Conservation (phyloP, 2,797 vertebrate genomes). For the Tamandua tetradactyla region DNA sequence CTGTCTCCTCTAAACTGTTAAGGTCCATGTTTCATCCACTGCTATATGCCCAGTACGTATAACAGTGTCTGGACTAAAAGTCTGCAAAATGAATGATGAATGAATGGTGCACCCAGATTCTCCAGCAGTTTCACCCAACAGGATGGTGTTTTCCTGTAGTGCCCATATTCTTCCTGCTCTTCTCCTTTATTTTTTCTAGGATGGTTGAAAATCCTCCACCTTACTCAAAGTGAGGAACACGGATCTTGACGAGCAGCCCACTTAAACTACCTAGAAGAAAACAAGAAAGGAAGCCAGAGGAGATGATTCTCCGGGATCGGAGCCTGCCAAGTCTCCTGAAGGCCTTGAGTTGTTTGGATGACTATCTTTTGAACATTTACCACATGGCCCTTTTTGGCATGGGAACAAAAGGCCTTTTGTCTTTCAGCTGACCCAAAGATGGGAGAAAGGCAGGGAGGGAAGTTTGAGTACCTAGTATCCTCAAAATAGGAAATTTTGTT, state of each 20-base stretch:
- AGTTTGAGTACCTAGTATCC: background rate
- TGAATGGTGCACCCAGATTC: conserved; percentile 33
- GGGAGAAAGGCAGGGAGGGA: background rate
- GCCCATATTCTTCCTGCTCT: background rate
- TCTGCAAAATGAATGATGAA: conserved; percentile 10
- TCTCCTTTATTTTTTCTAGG: conserved; percentile 18
- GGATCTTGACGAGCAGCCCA: background rate
- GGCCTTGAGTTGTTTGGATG: background rate
- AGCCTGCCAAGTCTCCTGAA: conserved; percentile 7
- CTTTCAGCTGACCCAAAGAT: conserved; percentile 10
- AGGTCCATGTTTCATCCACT: background rate
- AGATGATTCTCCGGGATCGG: background rate
- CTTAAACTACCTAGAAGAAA: conserved; percentile 44
- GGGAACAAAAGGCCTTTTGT: conserved; percentile 30
- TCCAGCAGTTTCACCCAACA: background rate
- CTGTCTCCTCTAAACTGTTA: background rate
- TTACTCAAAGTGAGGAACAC: background rate
- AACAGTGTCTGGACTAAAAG: background rate
- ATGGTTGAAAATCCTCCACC: background rate
- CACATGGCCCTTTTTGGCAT: background rate
- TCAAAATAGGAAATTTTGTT: conserved; percentile 31
- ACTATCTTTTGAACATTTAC: conserved; percentile 25
- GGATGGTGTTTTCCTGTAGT: conserved; percentile 14
- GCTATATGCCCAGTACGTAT: background rate
- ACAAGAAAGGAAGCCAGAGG: conserved; percentile 1